Evolutionary conservation across 2,113 vertebrate species (phyloP).

Genomic region (Upupa epops): DNA sequence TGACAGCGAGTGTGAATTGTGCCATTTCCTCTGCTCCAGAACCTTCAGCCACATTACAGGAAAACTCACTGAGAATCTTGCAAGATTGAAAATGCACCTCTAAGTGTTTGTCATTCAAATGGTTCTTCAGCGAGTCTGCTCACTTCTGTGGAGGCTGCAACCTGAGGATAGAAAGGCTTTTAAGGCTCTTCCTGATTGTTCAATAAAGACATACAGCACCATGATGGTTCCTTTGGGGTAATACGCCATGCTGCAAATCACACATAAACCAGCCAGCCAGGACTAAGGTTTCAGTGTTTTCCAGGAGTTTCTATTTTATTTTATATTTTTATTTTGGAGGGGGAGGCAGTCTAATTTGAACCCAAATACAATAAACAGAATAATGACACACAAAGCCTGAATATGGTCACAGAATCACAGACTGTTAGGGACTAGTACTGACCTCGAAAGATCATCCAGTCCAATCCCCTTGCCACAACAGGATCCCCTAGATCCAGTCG

Average conservation of each 20-base stretch:
- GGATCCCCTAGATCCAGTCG: too few relatives aligned
- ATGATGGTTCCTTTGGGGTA: not conserved
- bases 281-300: not conserved
- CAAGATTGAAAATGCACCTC: not conserved
- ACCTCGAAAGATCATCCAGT: too few relatives aligned
- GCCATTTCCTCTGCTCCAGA: not conserved
- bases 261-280: not conserved
- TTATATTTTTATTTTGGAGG: not conserved
- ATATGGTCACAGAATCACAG: rapidly evolving
- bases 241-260: not conserved
- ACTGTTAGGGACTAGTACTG: too few relatives aligned
- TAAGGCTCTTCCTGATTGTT: slow-evolving; percentile 8
- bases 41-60: not conserved
- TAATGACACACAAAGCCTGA: not conserved
- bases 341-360: not conserved
- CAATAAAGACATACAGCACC: slow-evolving; percentile 29
- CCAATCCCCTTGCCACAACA: too few relatives aligned
- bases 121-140: not conserved
- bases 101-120: not conserved
- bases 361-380: not conserved
- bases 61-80: not conserved
- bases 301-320: not conserved
- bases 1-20: too few relatives aligned
- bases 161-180: slow-evolving; percentile 51
- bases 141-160: slow-evolving; percentile 5